Conservation (phyloP, 2,113 vertebrate species). For the Ariopsis seemanni region DNA sequence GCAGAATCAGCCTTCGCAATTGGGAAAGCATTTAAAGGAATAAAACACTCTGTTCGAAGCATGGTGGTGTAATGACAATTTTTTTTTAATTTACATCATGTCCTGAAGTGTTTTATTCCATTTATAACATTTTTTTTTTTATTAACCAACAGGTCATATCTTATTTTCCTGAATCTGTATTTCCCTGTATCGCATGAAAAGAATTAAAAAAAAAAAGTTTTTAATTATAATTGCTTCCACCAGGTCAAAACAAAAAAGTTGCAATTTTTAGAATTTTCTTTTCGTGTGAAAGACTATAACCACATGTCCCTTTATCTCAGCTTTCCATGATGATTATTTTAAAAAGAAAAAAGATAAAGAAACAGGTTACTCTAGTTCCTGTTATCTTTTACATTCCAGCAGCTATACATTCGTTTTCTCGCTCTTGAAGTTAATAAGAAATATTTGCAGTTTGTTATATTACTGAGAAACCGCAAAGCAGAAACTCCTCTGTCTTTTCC, state of each 20-base stretch:
- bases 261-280: background rate
- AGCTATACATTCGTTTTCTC: background rate
- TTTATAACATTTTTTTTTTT: background rate
- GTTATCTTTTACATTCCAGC: background rate
- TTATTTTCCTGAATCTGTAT: background rate
- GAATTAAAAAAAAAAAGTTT: background rate
- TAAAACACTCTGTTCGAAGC: background rate
- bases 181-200: background rate
- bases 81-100: background rate
- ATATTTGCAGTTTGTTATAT: no score
- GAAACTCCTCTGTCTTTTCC: background rate
- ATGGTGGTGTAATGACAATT: background rate
- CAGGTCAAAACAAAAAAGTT: background rate
- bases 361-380: background rate
- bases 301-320: background rate
- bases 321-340: background rate
- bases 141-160: background rate
- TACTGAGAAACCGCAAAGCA: background rate
- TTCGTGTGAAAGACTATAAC: background rate
- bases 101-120: background rate
- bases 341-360: no score
- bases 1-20: background rate
- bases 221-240: background rate
- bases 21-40: background rate
- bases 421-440: background rate